These are phyloP conservation scores for Acipenser ruthenus DNA, from an alignment of 2,797 vertebrate genomes.

Conservation along the genomic window DNA sequence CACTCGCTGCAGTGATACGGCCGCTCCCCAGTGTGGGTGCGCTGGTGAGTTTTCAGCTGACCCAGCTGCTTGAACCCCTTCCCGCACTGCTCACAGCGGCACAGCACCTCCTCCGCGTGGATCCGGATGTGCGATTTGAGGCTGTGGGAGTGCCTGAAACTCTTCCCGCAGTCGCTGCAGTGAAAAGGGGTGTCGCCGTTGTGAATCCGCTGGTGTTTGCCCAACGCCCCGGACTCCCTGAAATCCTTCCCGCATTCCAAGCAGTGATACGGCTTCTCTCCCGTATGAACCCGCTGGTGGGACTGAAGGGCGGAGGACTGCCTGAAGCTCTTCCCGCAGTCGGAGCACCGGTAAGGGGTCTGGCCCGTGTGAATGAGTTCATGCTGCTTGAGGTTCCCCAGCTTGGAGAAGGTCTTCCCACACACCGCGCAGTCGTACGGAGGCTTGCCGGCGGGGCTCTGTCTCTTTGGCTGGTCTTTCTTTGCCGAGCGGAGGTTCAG, in stretches of 20 bases:
- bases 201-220: constrained; percentile 18
- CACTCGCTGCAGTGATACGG: constrained; percentile 15
- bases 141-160: constrained; percentile 14
- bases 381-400: too few species aligned
- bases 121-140: constrained; percentile 17
- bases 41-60: constrained; percentile 15
- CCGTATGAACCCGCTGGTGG: constrained; percentile 10
- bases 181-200: constrained; percentile 11
- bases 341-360: too few species aligned
- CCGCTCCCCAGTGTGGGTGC: constrained; percentile 18
- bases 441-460: too few species aligned
- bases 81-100: constrained; percentile 14
- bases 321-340: too few species aligned
- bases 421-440: too few species aligned
- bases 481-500: too few species aligned
- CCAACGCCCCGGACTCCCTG: constrained; percentile 10
- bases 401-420: too few species aligned
- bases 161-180: constrained; percentile 11
- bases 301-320: too few species aligned
- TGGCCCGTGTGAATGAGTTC: too few species aligned
- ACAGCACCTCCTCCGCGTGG: constrained; percentile 14
- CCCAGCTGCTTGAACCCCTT: constrained; percentile 14
- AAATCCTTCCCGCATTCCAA: constrained; percentile 11
- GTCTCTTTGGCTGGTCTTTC: too few species aligned
- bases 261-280: constrained; percentile 15